Conservation (phyloP, 2,888 invertebrate species). For the Stegophylla sp. region DNA sequence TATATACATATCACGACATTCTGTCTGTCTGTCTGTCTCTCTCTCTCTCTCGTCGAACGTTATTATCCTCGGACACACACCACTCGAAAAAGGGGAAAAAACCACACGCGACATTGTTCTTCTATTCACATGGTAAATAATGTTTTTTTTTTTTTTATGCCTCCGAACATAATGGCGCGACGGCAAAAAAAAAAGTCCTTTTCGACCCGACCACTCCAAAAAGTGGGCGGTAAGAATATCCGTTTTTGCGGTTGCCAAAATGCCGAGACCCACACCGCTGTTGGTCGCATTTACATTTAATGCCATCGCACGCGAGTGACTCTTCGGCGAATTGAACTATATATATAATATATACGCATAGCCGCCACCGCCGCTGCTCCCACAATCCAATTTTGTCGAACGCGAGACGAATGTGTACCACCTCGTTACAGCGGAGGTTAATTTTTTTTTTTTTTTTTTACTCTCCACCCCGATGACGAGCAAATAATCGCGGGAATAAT, state of each 20-base stretch:
- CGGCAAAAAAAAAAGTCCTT: conserved; percentile 14
- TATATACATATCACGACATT: too few relatives aligned
- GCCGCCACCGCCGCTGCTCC: too few relatives aligned
- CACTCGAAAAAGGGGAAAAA: too few relatives aligned
- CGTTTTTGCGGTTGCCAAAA: conserved; percentile 49
- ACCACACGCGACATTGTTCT: conserved; percentile 40
- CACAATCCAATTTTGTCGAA: too few relatives aligned
- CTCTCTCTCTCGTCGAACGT: not conserved
- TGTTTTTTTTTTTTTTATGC: conserved; percentile 18
- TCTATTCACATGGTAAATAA: conserved; percentile 53
- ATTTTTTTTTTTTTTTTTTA: too few relatives aligned
- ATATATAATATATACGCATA: too few relatives aligned
- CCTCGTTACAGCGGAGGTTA: too few relatives aligned
- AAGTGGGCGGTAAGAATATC: conserved; percentile 37
- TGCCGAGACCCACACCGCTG: too few relatives aligned
- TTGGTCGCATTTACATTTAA: conserved; percentile 29
- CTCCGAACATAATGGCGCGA: not conserved
- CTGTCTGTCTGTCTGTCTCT: not conserved
- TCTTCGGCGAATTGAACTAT: too few relatives aligned
- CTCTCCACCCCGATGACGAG: too few relatives aligned
- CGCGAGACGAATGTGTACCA: too few relatives aligned
- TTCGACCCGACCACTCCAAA: conserved; percentile 34
- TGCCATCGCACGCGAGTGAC: not conserved
- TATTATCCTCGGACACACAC: conserved; percentile 5
- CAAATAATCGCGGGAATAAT: too few relatives aligned